These are phyloP conservation scores for Kryptolebias marmoratus DNA, from an alignment of 2,113 vertebrate species.

Conservation along the genomic window DNA sequence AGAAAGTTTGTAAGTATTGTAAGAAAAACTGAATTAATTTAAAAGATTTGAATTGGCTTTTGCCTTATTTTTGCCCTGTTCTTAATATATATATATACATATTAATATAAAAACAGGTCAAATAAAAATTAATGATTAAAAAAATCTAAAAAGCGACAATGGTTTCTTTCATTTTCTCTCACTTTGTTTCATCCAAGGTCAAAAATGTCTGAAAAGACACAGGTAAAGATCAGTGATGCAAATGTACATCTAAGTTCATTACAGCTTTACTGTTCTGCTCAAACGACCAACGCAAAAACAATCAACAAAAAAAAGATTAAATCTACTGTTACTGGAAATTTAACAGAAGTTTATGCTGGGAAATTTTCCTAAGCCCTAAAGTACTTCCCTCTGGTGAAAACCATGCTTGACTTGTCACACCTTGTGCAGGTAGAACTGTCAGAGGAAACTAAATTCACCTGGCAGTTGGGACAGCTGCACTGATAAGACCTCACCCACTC, in stretches of 20 bases:
- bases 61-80: not conserved
- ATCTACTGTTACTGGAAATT: not conserved
- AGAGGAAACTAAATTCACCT: slow-evolving; percentile 29
- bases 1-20: too few species aligned
- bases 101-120: too few species aligned
- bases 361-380: not conserved
- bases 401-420: slow-evolving; percentile 22
- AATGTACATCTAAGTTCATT: not conserved
- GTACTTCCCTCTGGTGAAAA: slow-evolving; percentile 4
- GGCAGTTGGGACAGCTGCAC: slow-evolving; percentile 62
- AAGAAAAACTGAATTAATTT: too few species aligned
- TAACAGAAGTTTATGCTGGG: not conserved
- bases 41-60: not conserved
- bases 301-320: not conserved
- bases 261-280: not conserved
- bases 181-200: too few species aligned
- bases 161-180: not conserved
- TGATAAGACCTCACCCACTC: slow-evolving; percentile 49
- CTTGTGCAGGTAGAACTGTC: slow-evolving; percentile 34
- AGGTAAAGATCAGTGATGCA: not conserved
- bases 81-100: too few species aligned
- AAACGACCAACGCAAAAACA: not conserved
- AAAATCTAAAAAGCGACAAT: not conserved
- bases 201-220: too few species aligned
- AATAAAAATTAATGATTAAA: too few species aligned